Evolutionary conservation across 2,888 invertebrate genomes (phyloP).

Genomic region (Cephonodes hylas): DNA sequence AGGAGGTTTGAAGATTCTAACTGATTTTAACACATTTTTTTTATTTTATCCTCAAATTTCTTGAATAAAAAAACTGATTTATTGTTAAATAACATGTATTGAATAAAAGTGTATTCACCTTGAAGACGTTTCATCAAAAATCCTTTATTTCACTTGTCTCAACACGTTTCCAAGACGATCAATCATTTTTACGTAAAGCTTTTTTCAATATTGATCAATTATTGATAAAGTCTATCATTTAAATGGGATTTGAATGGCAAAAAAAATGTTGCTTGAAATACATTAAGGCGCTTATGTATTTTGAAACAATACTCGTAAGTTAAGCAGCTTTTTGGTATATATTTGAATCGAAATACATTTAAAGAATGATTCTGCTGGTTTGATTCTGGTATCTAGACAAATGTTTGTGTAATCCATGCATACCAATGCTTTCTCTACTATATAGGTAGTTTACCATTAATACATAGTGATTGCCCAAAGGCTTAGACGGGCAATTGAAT

Average conservation of each 20-base stretch:
- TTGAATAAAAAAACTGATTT: neutral
- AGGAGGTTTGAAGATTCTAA: too few relatives aligned
- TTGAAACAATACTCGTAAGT: neutral
- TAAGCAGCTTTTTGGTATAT: too few relatives aligned
- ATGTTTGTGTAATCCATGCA: too few relatives aligned
- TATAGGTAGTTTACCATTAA: too few relatives aligned
- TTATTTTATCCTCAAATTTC: too few relatives aligned
- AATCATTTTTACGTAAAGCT: neutral
- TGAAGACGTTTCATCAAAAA: neutral
- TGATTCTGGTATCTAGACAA: too few relatives aligned
- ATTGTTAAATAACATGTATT: neutral
- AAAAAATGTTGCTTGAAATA: neutral
- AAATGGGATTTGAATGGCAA: neutral
- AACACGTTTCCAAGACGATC: neutral
- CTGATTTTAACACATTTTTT: too few relatives aligned
- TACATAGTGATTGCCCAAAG: too few relatives aligned
- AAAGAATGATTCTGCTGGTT: too few relatives aligned
- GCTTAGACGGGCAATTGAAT: too few relatives aligned
- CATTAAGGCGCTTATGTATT: neutral
- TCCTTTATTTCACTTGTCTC: neutral
- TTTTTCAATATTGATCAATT: constrained; percentile 13
- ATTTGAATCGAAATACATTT: too few relatives aligned
- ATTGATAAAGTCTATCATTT: neutral
- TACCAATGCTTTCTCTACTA: too few relatives aligned
- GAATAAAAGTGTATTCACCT: neutral